Evolutionary conservation across 2,113 vertebrate genomes (phyloP), one percentile per base, ranked within the genome.

Genomic region (Euleptes europaea): DNA sequence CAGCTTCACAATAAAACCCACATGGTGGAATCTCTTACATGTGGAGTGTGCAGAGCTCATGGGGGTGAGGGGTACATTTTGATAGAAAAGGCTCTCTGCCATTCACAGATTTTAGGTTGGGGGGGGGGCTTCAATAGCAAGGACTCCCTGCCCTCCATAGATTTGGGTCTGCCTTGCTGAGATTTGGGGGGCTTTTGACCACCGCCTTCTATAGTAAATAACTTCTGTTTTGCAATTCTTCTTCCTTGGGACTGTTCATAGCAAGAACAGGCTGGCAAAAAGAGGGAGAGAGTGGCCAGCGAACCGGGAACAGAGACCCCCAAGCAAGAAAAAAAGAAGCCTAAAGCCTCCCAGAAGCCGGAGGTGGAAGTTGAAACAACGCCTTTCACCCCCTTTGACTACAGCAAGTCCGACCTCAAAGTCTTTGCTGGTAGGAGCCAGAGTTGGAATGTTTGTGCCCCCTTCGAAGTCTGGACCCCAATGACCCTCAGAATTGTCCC

Each of bases 371-470:
- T 94, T 5, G 33, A 88, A 0, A 49, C 95, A 0, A 89, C 93
- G 31, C 90, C 95, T 15, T 99, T 99, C 51, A 97, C 95, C 11
- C 98, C 99, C 2, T 99, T 97, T 1, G 98, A 99, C 95, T 99
- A 99, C 95, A 98, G 96, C 94, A 97, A 98, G 89, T 97, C 98
- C 3, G 95, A 97, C 92, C 96, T 99, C 88, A 97, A 97, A 92
- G 96, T 97, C 76, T 99, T 99, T 93, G 94, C 98, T 69, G 98
- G 99, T 99, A 93, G 91, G 97, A 51, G 78, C 2, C 38, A 44
- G 8, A 26, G 8, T 23, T 28, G 54, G 3, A 63, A 26, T 21
- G 15, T 60, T 19, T 60, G 19, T 14, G 15, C 7, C 19, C 21
- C 57, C 57, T 7, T 3, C 2, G 5, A 54, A 54, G 49, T 14